These are phyloP conservation scores for Sanderia malayensis DNA, from an alignment of 30 jellyfish, hydroid and myxozoan species.

Conservation along the genomic window DNA sequence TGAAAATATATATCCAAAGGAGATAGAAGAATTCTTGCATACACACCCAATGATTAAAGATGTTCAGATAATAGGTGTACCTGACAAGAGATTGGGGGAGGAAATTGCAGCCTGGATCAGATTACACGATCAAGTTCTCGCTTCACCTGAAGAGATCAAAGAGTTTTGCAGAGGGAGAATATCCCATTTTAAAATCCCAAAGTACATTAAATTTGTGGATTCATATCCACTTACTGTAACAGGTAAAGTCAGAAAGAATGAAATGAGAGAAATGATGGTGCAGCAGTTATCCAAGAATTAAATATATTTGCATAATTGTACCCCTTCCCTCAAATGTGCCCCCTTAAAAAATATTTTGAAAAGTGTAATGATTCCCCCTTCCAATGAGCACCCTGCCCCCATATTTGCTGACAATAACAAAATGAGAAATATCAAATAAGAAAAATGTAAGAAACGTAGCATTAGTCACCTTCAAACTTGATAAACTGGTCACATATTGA, in stretches of 20 bases:
- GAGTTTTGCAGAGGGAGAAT: conserved; percentile 41
- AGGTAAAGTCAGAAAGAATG: conserved; percentile 73
- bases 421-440: no score
- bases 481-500: no score
- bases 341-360: no score
- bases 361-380: no score
- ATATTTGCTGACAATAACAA: no score
- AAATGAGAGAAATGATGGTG: conserved; percentile 58
- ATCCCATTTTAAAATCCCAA: conserved; percentile 77
- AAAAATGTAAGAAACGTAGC: no score
- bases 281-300: conserved; percentile 1
- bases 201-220: conserved; percentile 66
- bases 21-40: conserved; percentile 81
- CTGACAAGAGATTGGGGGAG: conserved; percentile 86
- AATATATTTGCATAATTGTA: not conserved
- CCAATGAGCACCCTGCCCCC: no score
- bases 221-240: conserved; percentile 82
- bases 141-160: conserved; percentile 39
- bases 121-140: conserved; percentile 23
- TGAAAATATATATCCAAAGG: conserved; percentile 84
- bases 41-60: conserved; percentile 83
- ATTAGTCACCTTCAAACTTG: no score
- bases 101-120: conserved; percentile 88
- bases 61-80: conserved; percentile 86
- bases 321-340: no score